These are phyloP conservation scores for Recurvirostra avosetta DNA, from an alignment of 2,113 vertebrate species.

Conservation along the genomic window DNA sequence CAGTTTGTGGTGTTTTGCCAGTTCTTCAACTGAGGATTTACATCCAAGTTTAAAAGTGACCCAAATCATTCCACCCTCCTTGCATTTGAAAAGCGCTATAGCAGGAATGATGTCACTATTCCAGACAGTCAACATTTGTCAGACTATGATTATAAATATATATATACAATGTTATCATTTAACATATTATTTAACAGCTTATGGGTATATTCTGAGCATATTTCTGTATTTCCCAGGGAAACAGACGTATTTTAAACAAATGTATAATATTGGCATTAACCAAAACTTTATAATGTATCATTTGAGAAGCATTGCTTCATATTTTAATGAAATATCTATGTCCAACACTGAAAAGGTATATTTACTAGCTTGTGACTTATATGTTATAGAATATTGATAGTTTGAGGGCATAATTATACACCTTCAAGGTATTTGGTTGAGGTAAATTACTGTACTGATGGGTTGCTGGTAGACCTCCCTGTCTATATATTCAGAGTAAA, in stretches of 20 bases:
- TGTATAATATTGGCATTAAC: background rate
- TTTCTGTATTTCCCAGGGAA: background rate
- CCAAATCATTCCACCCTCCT: background rate
- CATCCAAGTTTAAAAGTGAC: background rate
- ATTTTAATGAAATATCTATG: background rate
- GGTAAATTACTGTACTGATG: background rate
- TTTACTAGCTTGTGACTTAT: background rate
- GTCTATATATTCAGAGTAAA: background rate
- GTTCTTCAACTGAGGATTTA: background rate
- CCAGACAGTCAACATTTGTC: background rate
- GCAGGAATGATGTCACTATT: background rate
- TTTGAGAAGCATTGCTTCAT: background rate
- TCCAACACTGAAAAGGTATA: background rate
- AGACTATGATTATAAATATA: background rate
- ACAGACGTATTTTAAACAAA: background rate
- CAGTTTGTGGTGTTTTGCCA: background rate
- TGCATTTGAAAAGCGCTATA: background rate
- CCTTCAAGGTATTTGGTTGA: background rate
- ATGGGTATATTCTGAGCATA: background rate
- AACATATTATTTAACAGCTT: background rate
- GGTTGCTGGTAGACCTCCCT: background rate
- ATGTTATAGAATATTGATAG: background rate
- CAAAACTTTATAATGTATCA: background rate
- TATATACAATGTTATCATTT: background rate
- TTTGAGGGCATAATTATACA: background rate